Base-by-base conservation (phyloP, 2,797 vertebrate genomes). In the Rallus crepitans region DNA sequence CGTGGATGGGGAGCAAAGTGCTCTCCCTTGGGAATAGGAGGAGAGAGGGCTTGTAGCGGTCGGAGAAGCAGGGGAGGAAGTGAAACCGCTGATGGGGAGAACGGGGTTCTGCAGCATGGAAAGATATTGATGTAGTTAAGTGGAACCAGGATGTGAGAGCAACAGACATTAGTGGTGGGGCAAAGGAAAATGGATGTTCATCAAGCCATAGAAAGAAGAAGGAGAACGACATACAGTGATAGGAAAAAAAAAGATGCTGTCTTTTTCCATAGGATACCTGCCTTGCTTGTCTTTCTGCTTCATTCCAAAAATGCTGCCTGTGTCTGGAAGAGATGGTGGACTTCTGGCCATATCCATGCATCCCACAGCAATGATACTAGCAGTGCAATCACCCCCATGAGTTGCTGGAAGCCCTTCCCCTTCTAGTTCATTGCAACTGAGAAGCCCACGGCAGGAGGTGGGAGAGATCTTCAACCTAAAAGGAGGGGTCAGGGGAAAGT, bases 1-100 rank as follows among this genome's bases (percentile, higher is more conserved):
- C 94, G 96, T 71, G 90, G 96, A 82, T 59, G 68, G 91, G 77
- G 93, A 94, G 81, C 81, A 73, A 80, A 92, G 57, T 31, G 0
- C 42, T 82, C 76, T 90, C 79, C 3, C 0, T 78, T 94, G 91
- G 87, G 91, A 94, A 94, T 2, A 69, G 66, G 86, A 93, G 81
- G 37, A 73, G 77, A 55, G 15, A 47, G 83, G 88, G 75, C 71
- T 94, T 18, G 56, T 82, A 78, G 48, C 1, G 17, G 50, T 60
- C 82, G 75, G 83, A 93, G 75, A 75, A 86, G 40, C 59, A 25
- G 52, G 42, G 75, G 82, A 95, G 80, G 86, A 73, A 79, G 64
- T 16, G 28, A 87, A 87, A 85, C 33, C 33, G 2, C 40, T 79
- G 50, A 25, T 68, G 61, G 73, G 64, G 75, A 89, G 45, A 87